Evolutionary conservation across 2,888 invertebrate species (phyloP), one percentile per base, ranked within the genome.

Genomic region (Oscheius myriophilus): DNA sequence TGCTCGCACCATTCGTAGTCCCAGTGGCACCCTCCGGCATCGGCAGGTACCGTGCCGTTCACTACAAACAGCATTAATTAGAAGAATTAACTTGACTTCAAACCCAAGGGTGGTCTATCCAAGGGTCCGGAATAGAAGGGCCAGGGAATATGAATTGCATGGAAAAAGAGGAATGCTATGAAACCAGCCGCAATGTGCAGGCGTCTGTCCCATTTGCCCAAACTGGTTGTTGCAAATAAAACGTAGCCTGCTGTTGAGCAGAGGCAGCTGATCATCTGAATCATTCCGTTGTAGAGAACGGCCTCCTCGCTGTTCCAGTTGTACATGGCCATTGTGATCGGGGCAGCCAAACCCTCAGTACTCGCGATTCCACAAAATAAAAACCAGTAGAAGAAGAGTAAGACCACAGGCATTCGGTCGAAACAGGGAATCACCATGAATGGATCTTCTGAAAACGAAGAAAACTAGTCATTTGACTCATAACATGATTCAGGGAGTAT

Each of bases 251-350:
- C 33, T 7, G 76, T 76, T 6, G 72, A 72, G 42, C 75, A 45
- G 0, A 72, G 57, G 63, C 79, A 79, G 11, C 73, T 68, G 16
- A 55, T 46, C 12, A 69, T 72, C 55, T 76, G 74, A 52, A 79
- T 75, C 43, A 73, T 70, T 26, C 79, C 76, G 65, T 76, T 75
- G 61, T 76, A 79, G 9, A 76, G 65, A 14, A 76, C 73, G 3
- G 79, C 79, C 52, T 79, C 67, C 25, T 71, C 64, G n/a, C 74
- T 73, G 21, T 67, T 75, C 79, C 79, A 79, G 42, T 72, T 75
- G 61, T 72, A 79, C 76, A 79, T 79, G 39, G 76, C 76, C 42
- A 79, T 79, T 33, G 76, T 76, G 53, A 75, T 72, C 1, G 76
- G 76, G 1, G 79, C 69, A 23, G 73, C 72, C 21, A 79, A 41